These are phyloP conservation scores for Fregata magnificens DNA, from an alignment of 2,113 vertebrate species.

Conservation along the genomic window DNA sequence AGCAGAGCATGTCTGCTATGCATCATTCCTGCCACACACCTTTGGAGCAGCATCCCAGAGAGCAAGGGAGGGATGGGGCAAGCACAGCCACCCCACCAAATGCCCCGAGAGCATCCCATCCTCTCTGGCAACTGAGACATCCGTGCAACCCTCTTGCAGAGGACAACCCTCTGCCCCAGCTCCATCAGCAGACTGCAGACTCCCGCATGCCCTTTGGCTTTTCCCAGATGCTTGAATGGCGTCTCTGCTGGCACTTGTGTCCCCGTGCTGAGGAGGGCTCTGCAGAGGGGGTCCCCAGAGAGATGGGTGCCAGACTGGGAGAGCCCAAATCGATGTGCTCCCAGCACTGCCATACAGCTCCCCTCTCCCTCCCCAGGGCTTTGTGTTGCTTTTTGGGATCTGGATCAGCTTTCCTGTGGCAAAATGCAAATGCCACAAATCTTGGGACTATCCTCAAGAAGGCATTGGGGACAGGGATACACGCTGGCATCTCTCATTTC, in stretches of 20 bases:
- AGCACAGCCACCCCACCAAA: rapidly evolving
- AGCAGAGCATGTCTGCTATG: neutral
- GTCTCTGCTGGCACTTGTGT: neutral
- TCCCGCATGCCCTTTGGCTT: neutral
- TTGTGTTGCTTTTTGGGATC: rapidly evolving
- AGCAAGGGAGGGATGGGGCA: neutral
- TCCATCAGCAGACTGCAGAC: neutral
- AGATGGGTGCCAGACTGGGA: rapidly evolving
- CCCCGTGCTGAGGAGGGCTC: rapidly evolving
- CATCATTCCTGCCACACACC: neutral
- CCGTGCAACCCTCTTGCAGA: neutral
- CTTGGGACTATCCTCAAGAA: neutral
- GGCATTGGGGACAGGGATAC: neutral
- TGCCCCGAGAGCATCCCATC: rapidly evolving
- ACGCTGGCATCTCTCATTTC: neutral
- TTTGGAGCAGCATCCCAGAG: neutral
- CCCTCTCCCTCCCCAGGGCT: neutral
- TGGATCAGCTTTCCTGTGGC: neutral
- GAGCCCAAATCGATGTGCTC: neutral
- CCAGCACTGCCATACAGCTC: neutral
- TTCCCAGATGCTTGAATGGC: neutral
- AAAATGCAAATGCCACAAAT: neutral
- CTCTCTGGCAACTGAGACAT: neutral
- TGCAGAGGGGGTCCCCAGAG: neutral
- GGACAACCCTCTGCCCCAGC: neutral